These are phyloP conservation scores for Cataglyphis albicans DNA, from an alignment of 2,888 invertebrate species.

Conservation along the genomic window DNA sequence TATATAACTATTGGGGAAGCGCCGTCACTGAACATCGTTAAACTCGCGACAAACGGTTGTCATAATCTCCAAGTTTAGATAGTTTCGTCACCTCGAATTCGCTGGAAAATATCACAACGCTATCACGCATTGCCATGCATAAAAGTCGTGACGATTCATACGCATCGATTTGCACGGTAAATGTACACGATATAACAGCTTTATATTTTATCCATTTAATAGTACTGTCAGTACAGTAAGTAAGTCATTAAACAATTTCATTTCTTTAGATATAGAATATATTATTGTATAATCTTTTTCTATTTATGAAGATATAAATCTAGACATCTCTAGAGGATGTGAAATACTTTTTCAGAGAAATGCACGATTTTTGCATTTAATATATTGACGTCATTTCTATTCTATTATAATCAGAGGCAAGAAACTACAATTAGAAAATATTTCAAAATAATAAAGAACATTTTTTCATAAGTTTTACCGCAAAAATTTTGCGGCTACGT, in stretches of 20 bases:
- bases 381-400: background rate
- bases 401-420: background rate
- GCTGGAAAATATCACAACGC: slow-evolving; percentile 33
- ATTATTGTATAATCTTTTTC: background rate
- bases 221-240: background rate
- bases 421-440: slow-evolving; percentile 13
- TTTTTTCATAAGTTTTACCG: slow-evolving; percentile 31
- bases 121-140: slow-evolving; percentile 29
- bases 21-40: slow-evolving; percentile 68
- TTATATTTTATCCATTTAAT: background rate
- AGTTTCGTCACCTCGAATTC: slow-evolving; percentile 61
- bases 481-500: slow-evolving; percentile 43
- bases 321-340: background rate
- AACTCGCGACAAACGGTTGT: slow-evolving; percentile 66
- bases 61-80: slow-evolving; percentile 67
- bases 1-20: slow-evolving; percentile 60
- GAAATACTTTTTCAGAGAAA: slow-evolving; percentile 1
- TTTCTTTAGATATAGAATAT: background rate
- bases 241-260: slow-evolving; percentile 10
- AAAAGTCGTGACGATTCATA: slow-evolving; percentile 23
- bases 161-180: background rate
- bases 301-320: slow-evolving; percentile 1
- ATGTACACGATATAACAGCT: background rate
- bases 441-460: background rate
- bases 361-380: background rate